phyloP scores from a whole-genome alignment of 1,140 invertebrate genomes.

The Drosophila ambigua region DNA sequence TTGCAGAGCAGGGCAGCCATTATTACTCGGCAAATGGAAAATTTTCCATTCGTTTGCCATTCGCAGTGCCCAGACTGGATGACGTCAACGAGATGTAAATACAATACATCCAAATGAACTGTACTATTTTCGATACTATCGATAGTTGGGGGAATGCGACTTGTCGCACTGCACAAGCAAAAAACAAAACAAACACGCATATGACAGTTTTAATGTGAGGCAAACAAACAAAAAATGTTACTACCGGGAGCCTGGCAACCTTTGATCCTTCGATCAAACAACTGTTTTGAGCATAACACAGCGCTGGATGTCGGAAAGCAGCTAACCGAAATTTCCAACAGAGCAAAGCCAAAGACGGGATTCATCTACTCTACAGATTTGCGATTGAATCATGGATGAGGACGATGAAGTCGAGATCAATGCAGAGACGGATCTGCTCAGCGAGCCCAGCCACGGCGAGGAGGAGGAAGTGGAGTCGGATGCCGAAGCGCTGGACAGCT shows the following conservation, averaged over 20 bases:
- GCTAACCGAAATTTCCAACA: neutral
- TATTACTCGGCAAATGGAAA: neutral
- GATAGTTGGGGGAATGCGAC: slow-evolving; percentile 1
- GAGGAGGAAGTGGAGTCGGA: slow-evolving; percentile 25
- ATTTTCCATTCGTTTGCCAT: slow-evolving; percentile 32
- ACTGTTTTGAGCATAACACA: too few relatives aligned
- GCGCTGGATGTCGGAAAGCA: neutral
- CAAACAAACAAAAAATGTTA: neutral
- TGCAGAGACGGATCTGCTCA: slow-evolving; percentile 21
- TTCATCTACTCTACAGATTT: slow-evolving; percentile 10
- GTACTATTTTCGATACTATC: neutral
- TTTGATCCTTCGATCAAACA: slow-evolving; percentile 42
- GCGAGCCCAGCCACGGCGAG: slow-evolving; percentile 22
- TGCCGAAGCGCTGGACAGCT: slow-evolving; percentile 35
- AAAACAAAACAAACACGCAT: neutral
- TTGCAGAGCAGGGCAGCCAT: neutral
- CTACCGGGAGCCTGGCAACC: slow-evolving; percentile 22
- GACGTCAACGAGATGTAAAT: slow-evolving; percentile 28
- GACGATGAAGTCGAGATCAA: slow-evolving; percentile 59
- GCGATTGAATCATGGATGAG: slow-evolving; percentile 33
- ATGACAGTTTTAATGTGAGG: neutral
- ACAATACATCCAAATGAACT: too few relatives aligned
- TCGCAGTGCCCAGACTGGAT: slow-evolving; percentile 1
- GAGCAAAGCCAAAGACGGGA: neutral
- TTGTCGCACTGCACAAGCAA: neutral